A percentile compares a stretch with the other conserved stretches of the same genome.
phyloP scores from a whole-genome alignment of 1,140 invertebrate genomes.

The Cephus cinctus region DNA sequence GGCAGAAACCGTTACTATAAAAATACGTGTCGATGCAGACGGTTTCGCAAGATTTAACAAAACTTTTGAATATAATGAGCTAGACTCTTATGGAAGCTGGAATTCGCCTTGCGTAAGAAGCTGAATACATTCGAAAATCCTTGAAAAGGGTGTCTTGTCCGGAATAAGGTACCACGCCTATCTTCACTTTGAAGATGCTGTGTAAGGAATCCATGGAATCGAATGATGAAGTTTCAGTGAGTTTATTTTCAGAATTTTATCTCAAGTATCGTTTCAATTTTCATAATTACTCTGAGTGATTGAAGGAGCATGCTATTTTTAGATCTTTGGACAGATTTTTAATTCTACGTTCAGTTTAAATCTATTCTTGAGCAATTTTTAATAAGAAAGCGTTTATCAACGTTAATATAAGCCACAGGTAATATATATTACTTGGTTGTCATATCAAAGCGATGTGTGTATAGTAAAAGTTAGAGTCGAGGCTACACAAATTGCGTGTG shows the following conservation, averaged over 20 bases:
- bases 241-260: neutral
- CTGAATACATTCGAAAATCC: too few species aligned
- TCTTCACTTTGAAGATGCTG: too few species aligned
- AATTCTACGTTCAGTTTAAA: neutral
- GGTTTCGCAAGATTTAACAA: slow-evolving; percentile 12
- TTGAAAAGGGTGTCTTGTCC: too few species aligned
- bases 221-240: slow-evolving; percentile 3
- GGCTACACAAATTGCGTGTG: slow-evolving; percentile 4
- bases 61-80: slow-evolving; percentile 24
- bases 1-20: too few species aligned
- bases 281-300: neutral
- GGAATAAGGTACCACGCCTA: too few species aligned
- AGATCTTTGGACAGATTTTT: neutral
- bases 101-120: too few species aligned
- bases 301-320: neutral
- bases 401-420: slow-evolving; percentile 13
- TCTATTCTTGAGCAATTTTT: neutral
- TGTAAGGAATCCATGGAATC: slow-evolving; percentile 6
- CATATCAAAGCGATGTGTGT: slow-evolving; percentile 2
- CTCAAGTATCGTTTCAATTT: neutral
- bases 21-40: slow-evolving; percentile 5
- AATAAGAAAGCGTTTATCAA: slow-evolving; percentile 18
- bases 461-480: slow-evolving; percentile 6
- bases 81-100: neutral
- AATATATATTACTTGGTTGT: slow-evolving; percentile 12